phyloP scores from a whole-genome alignment of 2,113 vertebrate genomes.

The Cottus gobio region DNA sequence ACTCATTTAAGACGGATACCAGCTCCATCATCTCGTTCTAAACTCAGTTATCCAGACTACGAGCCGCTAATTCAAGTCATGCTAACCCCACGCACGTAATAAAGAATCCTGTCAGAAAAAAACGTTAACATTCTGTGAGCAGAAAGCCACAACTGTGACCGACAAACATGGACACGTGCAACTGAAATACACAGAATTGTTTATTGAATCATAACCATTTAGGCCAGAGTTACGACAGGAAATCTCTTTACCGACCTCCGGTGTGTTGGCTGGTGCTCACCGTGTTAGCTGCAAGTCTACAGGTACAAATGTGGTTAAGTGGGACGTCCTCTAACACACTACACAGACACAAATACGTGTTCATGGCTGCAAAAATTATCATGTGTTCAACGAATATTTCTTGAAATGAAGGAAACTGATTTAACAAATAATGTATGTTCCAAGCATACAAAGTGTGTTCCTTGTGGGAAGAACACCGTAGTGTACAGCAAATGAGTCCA shows the following conservation, averaged over 20 bases:
- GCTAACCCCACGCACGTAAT: not conserved
- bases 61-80: not conserved
- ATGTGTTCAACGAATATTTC: not conserved
- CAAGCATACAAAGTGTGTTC: not conserved
- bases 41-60: not conserved
- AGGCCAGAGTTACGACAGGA: not conserved
- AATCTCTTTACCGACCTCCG: not conserved
- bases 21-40: not conserved
- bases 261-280: not conserved
- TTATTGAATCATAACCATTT: not conserved
- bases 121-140: not conserved
- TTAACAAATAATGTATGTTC: not conserved
- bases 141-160: not conserved
- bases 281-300: not conserved
- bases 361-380: not conserved
- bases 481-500: not conserved
- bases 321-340: not conserved
- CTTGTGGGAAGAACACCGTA: not conserved
- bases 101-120: not conserved
- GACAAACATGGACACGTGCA: not conserved
- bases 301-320: not conserved
- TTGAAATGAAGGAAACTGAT: not conserved
- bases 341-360: not conserved
- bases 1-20: conserved; percentile 1
- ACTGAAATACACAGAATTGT: not conserved